Evolutionary conservation across 2,113 vertebrate genomes (phyloP).

Genomic region (Syrmaticus mikado): DNA sequence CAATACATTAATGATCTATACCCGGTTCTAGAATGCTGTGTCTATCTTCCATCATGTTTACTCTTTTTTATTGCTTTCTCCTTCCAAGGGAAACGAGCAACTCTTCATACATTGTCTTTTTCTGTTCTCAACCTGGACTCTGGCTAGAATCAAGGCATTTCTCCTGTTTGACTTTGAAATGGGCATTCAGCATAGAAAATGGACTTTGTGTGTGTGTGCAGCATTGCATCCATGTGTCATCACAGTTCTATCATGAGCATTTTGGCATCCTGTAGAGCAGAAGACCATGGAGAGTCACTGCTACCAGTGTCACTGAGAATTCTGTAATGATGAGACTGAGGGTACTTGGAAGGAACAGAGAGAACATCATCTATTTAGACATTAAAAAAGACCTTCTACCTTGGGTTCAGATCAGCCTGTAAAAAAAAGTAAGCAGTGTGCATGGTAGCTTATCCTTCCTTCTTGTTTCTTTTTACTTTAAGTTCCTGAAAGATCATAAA

Average conservation of each 20-base stretch:
- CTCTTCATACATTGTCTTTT: not conserved
- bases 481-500: conserved; percentile 72
- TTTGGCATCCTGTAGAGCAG: not conserved
- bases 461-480: conserved; percentile 73
- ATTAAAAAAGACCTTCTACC: conserved; percentile 63
- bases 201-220: not conserved
- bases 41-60: not conserved
- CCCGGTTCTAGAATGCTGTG: not conserved
- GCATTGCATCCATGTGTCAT: accelerated
- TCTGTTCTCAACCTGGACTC: not conserved
- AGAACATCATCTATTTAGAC: conserved; percentile 74
- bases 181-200: not conserved
- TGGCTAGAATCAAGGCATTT: not conserved
- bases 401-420: conserved; percentile 66
- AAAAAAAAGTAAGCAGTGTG: conserved; percentile 41
- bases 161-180: not conserved
- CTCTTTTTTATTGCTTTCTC: not conserved
- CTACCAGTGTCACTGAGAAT: accelerated
- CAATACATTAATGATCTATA: not conserved
- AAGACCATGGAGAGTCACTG: not conserved
- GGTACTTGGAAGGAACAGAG: not conserved
- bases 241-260: not conserved
- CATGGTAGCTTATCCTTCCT: conserved; percentile 59
- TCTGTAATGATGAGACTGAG: not conserved
- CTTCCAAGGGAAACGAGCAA: not conserved